A percentile compares a stretch with the other conserved stretches of the same genome.
phyloP scores from a whole-genome alignment of 2,888 invertebrate genomes.

The Drosophila borborema region DNA sequence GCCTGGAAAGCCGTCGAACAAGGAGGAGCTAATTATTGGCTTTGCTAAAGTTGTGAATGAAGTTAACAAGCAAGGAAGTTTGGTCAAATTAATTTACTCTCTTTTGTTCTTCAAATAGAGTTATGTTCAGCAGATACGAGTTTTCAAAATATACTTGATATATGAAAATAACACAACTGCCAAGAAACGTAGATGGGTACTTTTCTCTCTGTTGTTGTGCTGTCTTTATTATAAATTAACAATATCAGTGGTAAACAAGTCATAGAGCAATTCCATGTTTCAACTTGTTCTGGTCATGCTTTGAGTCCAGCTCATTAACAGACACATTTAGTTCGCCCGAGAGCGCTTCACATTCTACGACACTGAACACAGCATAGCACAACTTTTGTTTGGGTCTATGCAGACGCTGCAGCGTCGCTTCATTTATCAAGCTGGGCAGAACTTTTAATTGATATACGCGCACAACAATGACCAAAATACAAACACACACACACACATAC shows the following conservation, averaged over 20 bases:
- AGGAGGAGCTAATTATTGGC: too few species aligned
- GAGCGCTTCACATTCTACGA: conserved; percentile 17
- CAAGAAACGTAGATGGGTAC: neutral
- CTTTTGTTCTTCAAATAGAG: too few species aligned
- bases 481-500: conserved; percentile 6
- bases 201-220: neutral
- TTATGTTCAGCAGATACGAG: too few species aligned
- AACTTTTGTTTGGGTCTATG: conserved; percentile 24
- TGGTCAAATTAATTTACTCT: too few species aligned
- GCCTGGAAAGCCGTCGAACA: too few species aligned
- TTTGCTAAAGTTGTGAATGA: too few species aligned
- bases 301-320: conserved; percentile 47
- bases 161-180: neutral
- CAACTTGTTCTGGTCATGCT: conserved; percentile 29
- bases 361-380: conserved; percentile 15
- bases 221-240: neutral
- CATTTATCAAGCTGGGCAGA: conserved; percentile 18
- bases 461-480: conserved; percentile 25
- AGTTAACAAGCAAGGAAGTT: too few species aligned
- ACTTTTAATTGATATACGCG: conserved; percentile 70
- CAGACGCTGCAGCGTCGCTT: neutral
- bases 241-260: conserved; percentile 10
- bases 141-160: too few species aligned
- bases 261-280: conserved; percentile 27
- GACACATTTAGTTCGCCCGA: conserved; percentile 36